phyloP scores from a whole-genome alignment of 1,140 invertebrate species.

The Protaetia brevitarsis region DNA sequence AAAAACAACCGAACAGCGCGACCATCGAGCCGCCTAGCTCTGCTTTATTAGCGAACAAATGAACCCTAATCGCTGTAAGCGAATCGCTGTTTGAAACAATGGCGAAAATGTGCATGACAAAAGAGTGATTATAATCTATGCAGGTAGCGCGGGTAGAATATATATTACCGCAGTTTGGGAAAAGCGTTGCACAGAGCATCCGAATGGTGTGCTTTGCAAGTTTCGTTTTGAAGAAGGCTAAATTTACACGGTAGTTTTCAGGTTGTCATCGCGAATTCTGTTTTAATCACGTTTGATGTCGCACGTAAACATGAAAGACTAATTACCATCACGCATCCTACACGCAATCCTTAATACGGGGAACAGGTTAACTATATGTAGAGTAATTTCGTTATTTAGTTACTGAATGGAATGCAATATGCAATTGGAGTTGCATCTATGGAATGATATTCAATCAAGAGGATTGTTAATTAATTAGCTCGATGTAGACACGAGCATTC shows the following conservation, averaged over 20 bases:
- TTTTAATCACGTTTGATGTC: too few species aligned
- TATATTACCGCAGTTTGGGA: background rate
- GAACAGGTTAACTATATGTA: background rate
- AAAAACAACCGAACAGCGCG: background rate
- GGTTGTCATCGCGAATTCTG: too few species aligned
- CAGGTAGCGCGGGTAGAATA: background rate
- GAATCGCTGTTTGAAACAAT: background rate
- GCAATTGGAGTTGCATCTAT: background rate
- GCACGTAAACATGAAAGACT: too few species aligned
- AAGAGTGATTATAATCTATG: constrained; percentile 9
- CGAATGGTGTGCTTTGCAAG: too few species aligned
- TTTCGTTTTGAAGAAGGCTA: too few species aligned
- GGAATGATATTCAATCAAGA: background rate
- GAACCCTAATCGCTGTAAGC: background rate
- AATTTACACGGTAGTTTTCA: too few species aligned
- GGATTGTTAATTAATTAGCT: background rate
- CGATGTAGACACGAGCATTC: too few species aligned
- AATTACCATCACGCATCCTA: background rate
- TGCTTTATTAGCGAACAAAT: constrained; percentile 9
- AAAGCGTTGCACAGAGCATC: background rate
- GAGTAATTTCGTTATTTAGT: background rate
- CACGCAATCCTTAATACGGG: background rate
- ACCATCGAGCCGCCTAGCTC: background rate
- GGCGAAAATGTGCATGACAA: constrained; percentile 13
- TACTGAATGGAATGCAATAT: background rate